Base-by-base conservation (phyloP, 2,113 vertebrate species). In the Colius striatus region DNA sequence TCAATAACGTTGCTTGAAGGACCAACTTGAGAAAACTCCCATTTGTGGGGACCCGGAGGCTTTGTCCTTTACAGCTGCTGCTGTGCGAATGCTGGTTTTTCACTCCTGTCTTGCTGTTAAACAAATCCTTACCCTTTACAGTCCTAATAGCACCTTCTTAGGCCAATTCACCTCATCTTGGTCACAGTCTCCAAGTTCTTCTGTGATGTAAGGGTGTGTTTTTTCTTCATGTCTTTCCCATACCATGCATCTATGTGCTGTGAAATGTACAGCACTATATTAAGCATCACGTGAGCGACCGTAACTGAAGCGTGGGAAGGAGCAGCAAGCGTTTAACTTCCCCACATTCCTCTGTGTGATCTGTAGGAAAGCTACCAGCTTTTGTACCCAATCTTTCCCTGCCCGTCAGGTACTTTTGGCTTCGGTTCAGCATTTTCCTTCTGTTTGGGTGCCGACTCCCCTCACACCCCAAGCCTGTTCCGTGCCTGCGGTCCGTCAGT, bases 361-460 rank as follows among this genome's bases (percentile, higher is more conserved):
- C 65, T 53, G 41, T 20, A 34, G 66, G 82, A 86, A 94, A 90
- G 67, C 90, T 62, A 26, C 82, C 77, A 76, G 3, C 11, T 57
- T 91, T 91, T 30, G 23, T 62, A 62, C 54, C 38, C 51, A 65
- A 30, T 79, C n/a, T n/a, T 80, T 41, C 19, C 16, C 48, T 80
- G 78, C 41, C 53, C 58, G n/a, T 85, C 62, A 80, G 48, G 32
- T 71, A 6, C 22, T 67, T 96, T 90, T 73, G 89, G 22, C 60
- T 95, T 50, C n/a, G n/a, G 77, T 81, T 92, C 70, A 95, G 55
- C 54, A 51, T 74, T 90, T 70, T 38, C 57, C 13, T 13, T 77
- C 88, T 29, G 60, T 50, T 90, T 88, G 68, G 47, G 36, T 82
- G 58, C 68, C 65, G 86, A 95, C 85, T 89, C 51, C 86, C 74